phyloP scores from a whole-genome alignment of 2,888 invertebrate genomes.

The Adelognathus sp. region DNA sequence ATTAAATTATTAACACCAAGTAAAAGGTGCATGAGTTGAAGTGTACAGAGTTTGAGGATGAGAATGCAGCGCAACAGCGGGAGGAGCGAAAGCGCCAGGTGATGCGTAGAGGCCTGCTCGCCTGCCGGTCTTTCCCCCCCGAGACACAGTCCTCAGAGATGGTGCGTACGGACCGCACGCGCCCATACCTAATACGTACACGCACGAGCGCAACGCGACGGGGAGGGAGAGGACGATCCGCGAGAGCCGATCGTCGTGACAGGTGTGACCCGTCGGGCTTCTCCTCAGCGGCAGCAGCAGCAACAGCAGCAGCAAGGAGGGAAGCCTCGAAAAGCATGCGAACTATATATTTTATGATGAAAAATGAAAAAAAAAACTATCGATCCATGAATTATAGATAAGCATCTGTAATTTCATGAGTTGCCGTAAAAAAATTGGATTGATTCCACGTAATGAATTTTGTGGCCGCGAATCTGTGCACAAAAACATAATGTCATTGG shows the following conservation, averaged over 20 bases:
- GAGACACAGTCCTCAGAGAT: conserved; percentile 18
- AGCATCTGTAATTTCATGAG: neutral
- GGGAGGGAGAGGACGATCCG: neutral
- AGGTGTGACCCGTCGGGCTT: conserved; percentile 54
- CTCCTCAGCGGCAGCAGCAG: conserved; percentile 15
- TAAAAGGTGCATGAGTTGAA: conserved; percentile 14
- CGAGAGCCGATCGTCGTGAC: conserved; percentile 38
- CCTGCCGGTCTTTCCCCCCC: conserved; percentile 8
- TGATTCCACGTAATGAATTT: no score
- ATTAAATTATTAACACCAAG: conserved; percentile 8
- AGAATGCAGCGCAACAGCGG: conserved; percentile 1
- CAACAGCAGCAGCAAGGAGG: no score
- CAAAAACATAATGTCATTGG: no score
- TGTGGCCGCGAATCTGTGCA: no score
- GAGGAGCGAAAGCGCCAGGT: conserved; percentile 54
- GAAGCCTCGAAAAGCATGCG: conserved; percentile 39
- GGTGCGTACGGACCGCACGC: conserved; percentile 51
- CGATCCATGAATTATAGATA: neutral
- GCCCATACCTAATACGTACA: conserved; percentile 35
- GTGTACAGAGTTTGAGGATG: conserved; percentile 18
- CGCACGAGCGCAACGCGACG: conserved; percentile 1
- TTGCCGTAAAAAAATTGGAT: neutral
- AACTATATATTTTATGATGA: neutral
- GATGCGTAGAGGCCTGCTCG: conserved; percentile 11
- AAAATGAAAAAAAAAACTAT: neutral